A percentile compares a stretch with the other conserved stretches of the same genome.
Evolutionary conservation across 2,797 vertebrate species (phyloP).

Genomic region (Phrynocephalus guinanensis): DNA sequence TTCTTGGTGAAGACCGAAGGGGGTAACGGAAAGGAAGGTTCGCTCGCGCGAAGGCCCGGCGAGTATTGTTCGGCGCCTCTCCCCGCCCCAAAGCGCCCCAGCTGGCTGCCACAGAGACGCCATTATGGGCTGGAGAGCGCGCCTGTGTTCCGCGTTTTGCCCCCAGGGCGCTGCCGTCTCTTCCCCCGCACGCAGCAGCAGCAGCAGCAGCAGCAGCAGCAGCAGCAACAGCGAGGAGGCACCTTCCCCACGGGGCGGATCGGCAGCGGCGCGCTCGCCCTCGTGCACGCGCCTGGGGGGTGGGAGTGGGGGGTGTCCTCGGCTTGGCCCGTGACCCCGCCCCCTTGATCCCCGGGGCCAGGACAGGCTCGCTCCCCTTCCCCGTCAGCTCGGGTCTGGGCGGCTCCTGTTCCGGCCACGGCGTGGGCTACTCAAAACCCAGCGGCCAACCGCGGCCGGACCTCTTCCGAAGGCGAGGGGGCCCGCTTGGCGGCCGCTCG

Average conservation of each 20-base stretch:
- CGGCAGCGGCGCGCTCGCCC: background rate
- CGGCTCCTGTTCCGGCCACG: background rate
- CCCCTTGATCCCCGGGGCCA: background rate
- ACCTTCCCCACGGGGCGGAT: constrained; percentile 23
- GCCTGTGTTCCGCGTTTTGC: background rate
- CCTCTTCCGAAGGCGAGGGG: too few relatives aligned
- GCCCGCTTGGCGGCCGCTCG: background rate
- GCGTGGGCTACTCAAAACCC: background rate
- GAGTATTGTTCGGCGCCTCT: background rate
- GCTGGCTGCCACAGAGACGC: constrained; percentile 21
- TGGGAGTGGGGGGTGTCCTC: too few relatives aligned
- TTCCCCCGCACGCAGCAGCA: background rate
- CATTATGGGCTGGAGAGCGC: constrained; percentile 5
- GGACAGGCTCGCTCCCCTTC: background rate
- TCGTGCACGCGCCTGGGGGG: background rate
- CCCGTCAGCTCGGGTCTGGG: background rate
- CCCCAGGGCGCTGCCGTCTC: constrained; percentile 1
- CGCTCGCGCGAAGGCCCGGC: background rate
- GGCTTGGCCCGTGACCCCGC: background rate
- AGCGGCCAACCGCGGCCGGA: too few relatives aligned
- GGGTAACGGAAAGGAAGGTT: too few relatives aligned
- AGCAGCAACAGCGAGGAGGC: constrained; percentile 6
- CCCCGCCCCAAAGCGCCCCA: background rate
- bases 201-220: background rate
- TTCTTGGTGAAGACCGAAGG: background rate